Evolutionary conservation across 2,113 vertebrate species (phyloP).

Genomic region (Chaenogobius annularis): DNA sequence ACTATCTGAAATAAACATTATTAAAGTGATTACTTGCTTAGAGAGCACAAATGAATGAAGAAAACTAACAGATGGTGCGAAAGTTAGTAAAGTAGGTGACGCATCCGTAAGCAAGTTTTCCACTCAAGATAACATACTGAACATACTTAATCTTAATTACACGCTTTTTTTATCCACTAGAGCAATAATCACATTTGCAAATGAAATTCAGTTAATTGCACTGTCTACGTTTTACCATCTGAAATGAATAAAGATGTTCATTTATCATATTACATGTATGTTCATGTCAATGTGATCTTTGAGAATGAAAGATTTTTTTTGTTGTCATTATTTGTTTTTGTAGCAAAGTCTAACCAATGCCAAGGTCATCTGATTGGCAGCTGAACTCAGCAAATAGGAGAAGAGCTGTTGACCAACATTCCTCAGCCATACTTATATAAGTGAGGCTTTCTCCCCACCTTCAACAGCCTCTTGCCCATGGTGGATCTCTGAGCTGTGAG

Average conservation of each 20-base stretch:
- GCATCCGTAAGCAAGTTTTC: no score
- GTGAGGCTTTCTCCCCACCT: neutral
- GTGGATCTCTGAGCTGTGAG: constrained; percentile 38
- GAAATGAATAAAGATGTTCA: neutral
- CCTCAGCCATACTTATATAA: constrained; percentile 51
- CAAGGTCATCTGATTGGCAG: constrained; percentile 35
- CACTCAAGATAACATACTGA: no score
- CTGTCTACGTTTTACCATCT: neutral
- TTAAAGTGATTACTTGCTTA: no score
- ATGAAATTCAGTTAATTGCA: no score
- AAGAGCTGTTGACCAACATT: constrained; percentile 1
- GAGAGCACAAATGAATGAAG: no score
- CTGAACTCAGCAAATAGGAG: constrained; percentile 24
- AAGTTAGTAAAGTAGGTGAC: no score
- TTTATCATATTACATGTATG: neutral
- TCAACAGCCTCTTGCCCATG: constrained; percentile 34
- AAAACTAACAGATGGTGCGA: no score
- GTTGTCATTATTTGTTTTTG: neutral
- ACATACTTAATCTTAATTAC: no score
- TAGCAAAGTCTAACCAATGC: constrained; percentile 15
- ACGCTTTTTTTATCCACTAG: no score
- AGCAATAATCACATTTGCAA: no score
- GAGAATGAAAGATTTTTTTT: neutral
- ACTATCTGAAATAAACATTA: no score
- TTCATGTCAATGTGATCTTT: neutral